Conservation (phyloP, 1,140 invertebrate species). For the Drosophila virilis region DNA sequence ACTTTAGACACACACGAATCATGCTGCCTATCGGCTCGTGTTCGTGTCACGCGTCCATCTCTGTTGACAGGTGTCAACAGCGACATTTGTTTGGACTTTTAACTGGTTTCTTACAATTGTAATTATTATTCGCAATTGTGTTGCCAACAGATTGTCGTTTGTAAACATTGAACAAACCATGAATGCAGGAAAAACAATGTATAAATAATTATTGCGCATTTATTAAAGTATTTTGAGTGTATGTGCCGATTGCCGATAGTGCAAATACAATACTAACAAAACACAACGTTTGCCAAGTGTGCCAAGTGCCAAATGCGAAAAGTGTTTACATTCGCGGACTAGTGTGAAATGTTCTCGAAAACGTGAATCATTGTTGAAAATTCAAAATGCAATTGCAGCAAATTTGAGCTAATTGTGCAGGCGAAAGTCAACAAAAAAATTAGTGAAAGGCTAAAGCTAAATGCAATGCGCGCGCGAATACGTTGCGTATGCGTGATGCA, state of each 20-base stretch:
- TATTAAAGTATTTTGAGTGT: conserved; percentile 49
- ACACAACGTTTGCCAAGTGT: conserved; percentile 28
- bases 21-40: not conserved
- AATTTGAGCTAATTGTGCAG: conserved; percentile 40
- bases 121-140: conserved; percentile 60
- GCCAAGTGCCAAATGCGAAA: conserved; percentile 57
- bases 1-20: too few relatives aligned
- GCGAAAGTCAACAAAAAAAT: not conserved
- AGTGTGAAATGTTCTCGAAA: conserved; percentile 14
- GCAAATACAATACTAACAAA: conserved; percentile 5
- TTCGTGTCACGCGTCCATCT: conserved; percentile 9
- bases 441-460: conserved; percentile 34
- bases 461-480: conserved; percentile 20
- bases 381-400: conserved; percentile 44
- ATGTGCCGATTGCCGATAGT: conserved; percentile 23
- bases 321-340: conserved; percentile 27
- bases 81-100: conserved; percentile 25
- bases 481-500: conserved; percentile 56
- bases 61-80: conserved; percentile 20
- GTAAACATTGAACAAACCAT: conserved; percentile 42
- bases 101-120: conserved; percentile 62
- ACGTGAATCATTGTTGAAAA: conserved; percentile 39
- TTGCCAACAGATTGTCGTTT: conserved; percentile 58
- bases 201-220: conserved; percentile 67
- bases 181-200: conserved; percentile 22